Percentiles rank a stretch among this genome's conserved stretches.
Evolutionary conservation across 2,888 invertebrate genomes (phyloP).

Genomic region (Caenorhabditis afra): DNA sequence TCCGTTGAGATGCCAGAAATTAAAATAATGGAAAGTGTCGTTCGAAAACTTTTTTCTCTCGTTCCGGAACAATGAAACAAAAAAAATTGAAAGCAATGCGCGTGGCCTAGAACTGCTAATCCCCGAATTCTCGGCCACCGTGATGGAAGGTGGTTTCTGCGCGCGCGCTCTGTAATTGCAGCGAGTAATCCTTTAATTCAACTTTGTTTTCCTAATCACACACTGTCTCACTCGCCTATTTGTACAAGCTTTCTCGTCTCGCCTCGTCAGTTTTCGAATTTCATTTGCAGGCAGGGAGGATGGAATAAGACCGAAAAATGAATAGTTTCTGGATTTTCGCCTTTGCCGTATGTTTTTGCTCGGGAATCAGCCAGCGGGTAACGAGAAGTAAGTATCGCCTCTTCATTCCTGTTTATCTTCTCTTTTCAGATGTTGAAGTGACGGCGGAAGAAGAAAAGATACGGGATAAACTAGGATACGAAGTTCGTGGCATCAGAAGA

Average conservation of each 20-base stretch:
- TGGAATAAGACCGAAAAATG: constrained; percentile 12
- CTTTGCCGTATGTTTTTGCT: background rate
- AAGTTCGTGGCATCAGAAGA: too few species aligned
- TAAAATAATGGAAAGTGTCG: background rate
- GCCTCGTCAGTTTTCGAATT: too few species aligned
- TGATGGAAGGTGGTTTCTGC: too few species aligned
- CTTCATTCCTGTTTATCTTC: too few species aligned
- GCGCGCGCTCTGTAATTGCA: too few species aligned
- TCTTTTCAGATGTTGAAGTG: constrained; percentile 74
- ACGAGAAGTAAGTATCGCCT: constrained; percentile 26
- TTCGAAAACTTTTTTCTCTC: background rate
- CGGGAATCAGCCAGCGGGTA: constrained; percentile 26
- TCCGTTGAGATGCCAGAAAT: background rate
- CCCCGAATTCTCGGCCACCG: too few species aligned
- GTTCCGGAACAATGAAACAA: too few species aligned
- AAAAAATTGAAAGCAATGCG: background rate
- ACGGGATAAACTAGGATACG: constrained; percentile 89
- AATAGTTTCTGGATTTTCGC: background rate
- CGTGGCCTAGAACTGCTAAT: too few species aligned
- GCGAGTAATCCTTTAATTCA: too few species aligned
- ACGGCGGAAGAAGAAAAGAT: constrained; percentile 79
- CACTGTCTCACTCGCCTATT: too few species aligned
- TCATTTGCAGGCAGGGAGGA: constrained; percentile 1
- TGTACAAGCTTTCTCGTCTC: too few species aligned
- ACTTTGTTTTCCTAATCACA: too few species aligned